Evolutionary conservation across 2,113 vertebrate genomes (phyloP).

Genomic region (Vanacampus margaritifer): DNA sequence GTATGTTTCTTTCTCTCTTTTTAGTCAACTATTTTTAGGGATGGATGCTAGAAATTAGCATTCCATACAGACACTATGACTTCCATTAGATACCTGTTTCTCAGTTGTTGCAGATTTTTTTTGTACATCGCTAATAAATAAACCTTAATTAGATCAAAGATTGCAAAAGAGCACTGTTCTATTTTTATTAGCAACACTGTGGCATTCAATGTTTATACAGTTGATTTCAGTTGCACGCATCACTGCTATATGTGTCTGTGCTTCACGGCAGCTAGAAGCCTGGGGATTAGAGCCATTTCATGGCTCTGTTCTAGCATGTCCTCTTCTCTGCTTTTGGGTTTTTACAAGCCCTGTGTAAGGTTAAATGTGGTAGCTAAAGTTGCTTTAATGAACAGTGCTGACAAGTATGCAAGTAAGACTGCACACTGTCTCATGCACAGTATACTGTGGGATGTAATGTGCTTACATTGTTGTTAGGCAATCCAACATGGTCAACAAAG

Average conservation of each 20-base stretch:
- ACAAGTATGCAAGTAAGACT: constrained; percentile 34
- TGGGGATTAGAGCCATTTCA: constrained; percentile 44
- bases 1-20: too few relatives aligned
- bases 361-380: constrained; percentile 4
- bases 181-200: not conserved
- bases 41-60: not conserved
- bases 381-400: constrained; percentile 13
- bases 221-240: constrained; percentile 26
- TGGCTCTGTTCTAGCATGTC: constrained; percentile 54
- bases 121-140: not conserved
- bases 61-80: not conserved
- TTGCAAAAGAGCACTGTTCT: not conserved
- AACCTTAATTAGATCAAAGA: not conserved
- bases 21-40: too few relatives aligned
- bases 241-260: constrained; percentile 49
- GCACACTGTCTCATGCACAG: constrained; percentile 27
- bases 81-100: too few relatives aligned
- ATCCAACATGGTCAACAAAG: constrained; percentile 50
- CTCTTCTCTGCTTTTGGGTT: constrained; percentile 37
- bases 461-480: constrained; percentile 22
- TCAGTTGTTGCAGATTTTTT: not conserved
- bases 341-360: constrained; percentile 27
- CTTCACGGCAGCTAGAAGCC: constrained; percentile 53
- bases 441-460: constrained; percentile 12
- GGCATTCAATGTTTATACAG: constrained; percentile 24